phyloP scores from a whole-genome alignment of 1,140 invertebrate genomes.

The Patella vulgata region DNA sequence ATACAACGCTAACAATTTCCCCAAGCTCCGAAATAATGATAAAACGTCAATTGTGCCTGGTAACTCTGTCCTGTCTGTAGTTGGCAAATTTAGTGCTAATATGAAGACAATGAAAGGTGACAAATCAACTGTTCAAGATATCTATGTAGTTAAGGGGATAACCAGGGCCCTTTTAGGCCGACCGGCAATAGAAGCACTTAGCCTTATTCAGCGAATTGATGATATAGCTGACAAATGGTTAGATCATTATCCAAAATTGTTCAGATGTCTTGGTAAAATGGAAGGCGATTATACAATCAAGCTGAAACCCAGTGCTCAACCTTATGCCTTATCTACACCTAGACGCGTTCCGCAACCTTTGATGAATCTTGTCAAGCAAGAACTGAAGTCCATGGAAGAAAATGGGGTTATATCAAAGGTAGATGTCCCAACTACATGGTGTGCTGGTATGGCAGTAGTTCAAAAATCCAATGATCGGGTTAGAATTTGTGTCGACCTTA shows the following conservation, averaged over 20 bases:
- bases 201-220: too few relatives aligned
- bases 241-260: conserved; percentile 10
- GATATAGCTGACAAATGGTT: too few relatives aligned
- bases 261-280: conserved; percentile 19
- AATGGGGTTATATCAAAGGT: conserved; percentile 12
- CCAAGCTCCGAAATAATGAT: too few relatives aligned
- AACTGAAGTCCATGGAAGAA: conserved; percentile 21
- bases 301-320: neutral
- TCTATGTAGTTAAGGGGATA: too few relatives aligned
- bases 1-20: too few relatives aligned
- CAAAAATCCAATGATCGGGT: conserved; percentile 22
- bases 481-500: conserved; percentile 35
- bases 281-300: conserved; percentile 8
- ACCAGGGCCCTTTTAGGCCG: too few relatives aligned
- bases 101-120: too few relatives aligned
- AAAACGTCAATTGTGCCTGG: too few relatives aligned
- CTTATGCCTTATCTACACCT: conserved; percentile 7
- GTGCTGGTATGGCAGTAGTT: conserved; percentile 19
- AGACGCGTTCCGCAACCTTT: conserved; percentile 19
- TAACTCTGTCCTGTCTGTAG: too few relatives aligned
- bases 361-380: conserved; percentile 15
- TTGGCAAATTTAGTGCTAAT: too few relatives aligned
- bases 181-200: too few relatives aligned
- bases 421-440: conserved; percentile 27
- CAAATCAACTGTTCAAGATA: too few relatives aligned